A percentile compares a stretch with the other conserved stretches of the same genome.
phyloP scores from a whole-genome alignment of 1,140 invertebrate species.

The Harpegnathos saltator region DNA sequence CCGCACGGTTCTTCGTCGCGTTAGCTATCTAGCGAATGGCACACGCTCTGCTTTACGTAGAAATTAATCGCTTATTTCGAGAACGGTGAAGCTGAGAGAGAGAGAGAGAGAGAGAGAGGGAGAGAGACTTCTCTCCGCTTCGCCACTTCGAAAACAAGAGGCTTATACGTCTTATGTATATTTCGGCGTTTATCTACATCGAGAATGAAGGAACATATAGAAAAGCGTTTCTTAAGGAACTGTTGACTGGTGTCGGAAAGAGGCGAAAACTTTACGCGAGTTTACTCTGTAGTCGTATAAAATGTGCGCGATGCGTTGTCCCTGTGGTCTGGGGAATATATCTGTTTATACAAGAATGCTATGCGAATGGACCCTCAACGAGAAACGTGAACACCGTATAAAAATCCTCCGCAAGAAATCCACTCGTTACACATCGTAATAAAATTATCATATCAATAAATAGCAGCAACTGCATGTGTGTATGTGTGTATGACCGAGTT shows the following conservation, averaged over 20 bases:
- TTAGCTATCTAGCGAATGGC: conserved; percentile 11
- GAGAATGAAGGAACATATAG: conserved; percentile 45
- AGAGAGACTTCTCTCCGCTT: neutral
- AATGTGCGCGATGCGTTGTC: conserved; percentile 35
- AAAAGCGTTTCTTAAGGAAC: conserved; percentile 39
- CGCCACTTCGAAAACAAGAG: conserved; percentile 22
- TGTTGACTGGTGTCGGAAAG: conserved; percentile 36
- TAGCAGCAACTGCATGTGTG: conserved; percentile 39
- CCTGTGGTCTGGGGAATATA: conserved; percentile 24
- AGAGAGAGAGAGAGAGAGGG: too few species aligned
- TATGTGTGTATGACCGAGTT: conserved; percentile 41
- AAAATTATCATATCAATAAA: conserved; percentile 49
- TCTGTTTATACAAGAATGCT: conserved; percentile 59
- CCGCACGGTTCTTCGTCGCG: neutral
- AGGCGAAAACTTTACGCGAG: conserved; percentile 26
- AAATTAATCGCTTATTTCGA: conserved; percentile 31
- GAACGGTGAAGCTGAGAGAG: neutral
- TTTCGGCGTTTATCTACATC: conserved; percentile 27
- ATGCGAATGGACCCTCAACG: conserved; percentile 49
- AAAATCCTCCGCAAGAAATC: conserved; percentile 51
- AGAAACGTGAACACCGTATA: conserved; percentile 26
- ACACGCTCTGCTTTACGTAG: conserved; percentile 17
- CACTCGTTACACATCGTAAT: too few species aligned
- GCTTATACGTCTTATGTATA: conserved; percentile 14
- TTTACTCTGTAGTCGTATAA: conserved; percentile 10